Evolutionary conservation across 2,888 invertebrate genomes (phyloP).

Genomic region (Aricia artaxerxes): DNA sequence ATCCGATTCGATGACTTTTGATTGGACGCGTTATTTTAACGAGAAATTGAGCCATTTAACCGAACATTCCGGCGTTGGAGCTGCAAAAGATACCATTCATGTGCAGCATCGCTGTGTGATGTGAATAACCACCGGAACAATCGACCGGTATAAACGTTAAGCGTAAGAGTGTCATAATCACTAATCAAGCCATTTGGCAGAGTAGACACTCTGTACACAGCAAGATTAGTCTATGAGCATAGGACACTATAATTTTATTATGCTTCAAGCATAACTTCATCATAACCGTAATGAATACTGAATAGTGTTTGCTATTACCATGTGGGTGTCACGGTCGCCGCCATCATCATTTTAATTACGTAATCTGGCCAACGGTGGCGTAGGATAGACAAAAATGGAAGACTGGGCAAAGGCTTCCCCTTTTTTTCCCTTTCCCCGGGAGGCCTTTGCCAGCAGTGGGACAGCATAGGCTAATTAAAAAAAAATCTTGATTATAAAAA

Average conservation of each 20-base stretch:
- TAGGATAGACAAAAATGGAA: no score
- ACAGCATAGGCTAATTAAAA: no score
- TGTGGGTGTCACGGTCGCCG: no score
- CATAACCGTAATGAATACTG: neutral
- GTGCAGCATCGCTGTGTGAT: no score
- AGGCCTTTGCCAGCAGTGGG: no score
- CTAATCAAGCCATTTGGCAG: neutral
- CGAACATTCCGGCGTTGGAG: constrained; percentile 23
- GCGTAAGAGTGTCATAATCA: neutral
- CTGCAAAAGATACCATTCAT: constrained; percentile 4
- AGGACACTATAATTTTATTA: neutral
- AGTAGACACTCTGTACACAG: neutral
- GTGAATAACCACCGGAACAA: neutral
- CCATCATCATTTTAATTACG: neutral
- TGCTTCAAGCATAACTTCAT: neutral
- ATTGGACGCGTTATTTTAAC: constrained; percentile 50
- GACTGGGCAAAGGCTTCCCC: no score
- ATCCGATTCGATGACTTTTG: constrained; percentile 43
- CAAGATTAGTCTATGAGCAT: neutral
- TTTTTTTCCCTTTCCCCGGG: no score
- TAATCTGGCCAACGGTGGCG: neutral
- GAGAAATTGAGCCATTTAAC: constrained; percentile 38
- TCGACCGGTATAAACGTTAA: neutral
- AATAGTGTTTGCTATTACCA: neutral
- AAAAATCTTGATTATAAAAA: neutral